phyloP scores from a whole-genome alignment of 2,888 invertebrate genomes.

The Cheilosia grossa region DNA sequence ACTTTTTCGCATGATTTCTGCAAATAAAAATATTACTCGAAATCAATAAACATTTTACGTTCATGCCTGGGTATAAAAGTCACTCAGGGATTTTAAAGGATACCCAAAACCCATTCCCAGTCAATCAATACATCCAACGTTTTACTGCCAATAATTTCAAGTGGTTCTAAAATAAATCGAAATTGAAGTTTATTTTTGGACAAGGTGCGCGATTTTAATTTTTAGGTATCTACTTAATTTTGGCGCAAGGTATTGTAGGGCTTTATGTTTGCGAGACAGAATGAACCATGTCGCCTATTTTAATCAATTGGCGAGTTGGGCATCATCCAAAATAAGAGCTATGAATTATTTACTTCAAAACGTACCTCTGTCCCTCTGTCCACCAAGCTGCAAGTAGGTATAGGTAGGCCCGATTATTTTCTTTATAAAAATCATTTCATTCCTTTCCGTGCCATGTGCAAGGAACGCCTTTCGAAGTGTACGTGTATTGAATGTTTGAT shows the following conservation, averaged over 20 bases:
- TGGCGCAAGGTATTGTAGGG: too few relatives aligned
- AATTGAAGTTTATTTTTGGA: neutral
- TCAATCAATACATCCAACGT: neutral
- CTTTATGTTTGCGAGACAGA: neutral
- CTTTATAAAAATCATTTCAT: neutral
- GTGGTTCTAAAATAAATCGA: constrained; percentile 8
- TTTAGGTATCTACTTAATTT: too few relatives aligned
- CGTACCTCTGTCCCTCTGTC: neutral
- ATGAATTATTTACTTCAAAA: neutral
- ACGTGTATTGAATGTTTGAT: constrained; percentile 14
- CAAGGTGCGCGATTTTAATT: neutral
- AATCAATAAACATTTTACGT: constrained; percentile 25
- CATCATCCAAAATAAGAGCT: neutral
- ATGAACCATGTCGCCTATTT: too few relatives aligned
- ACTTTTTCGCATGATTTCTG: constrained; percentile 19
- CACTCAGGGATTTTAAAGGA: constrained; percentile 13
- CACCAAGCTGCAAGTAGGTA: neutral
- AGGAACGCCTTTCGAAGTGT: neutral
- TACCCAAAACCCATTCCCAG: neutral
- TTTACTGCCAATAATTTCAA: constrained; percentile 26
- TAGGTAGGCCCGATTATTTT: neutral
- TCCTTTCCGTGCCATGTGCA: neutral
- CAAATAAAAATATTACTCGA: constrained; percentile 19
- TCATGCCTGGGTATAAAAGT: neutral
- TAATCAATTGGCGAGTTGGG: neutral